Base-by-base conservation (phyloP, 2,888 invertebrate genomes). In the Baronia brevicornis region DNA sequence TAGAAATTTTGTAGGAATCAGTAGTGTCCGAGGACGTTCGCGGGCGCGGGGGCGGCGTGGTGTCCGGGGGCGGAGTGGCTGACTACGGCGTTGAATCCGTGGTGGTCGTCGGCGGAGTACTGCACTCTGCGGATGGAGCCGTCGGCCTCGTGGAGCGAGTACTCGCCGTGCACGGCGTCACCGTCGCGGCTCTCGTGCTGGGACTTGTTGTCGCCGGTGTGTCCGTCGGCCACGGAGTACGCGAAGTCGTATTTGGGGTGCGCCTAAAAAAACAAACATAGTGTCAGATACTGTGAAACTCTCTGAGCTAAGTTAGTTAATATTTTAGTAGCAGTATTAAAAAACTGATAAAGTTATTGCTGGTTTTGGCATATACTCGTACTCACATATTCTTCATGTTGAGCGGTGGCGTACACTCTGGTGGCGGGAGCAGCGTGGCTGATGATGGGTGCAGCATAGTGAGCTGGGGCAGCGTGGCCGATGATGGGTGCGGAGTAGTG, bases 21-120 rank as follows among this genome's bases (percentile, higher is more conserved):
- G n/a, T n/a, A n/a, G n/a, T n/a, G n/a, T n/a, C n/a, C n/a, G n/a
- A n/a, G n/a, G n/a, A n/a, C n/a, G n/a, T n/a, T n/a, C n/a, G n/a
- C n/a, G n/a, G n/a, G n/a, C n/a, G n/a, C n/a, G n/a, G n/a, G n/a
- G n/a, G n/a, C n/a, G n/a, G n/a, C n/a, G n/a, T n/a, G n/a, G n/a
- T n/a, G n/a, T n/a, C n/a, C n/a, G n/a, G n/a, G n/a, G n/a, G n/a
- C n/a, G n/a, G n/a, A n/a, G n/a, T n/a, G n/a, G n/a, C n/a, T n/a
- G 2, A 87, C 87, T 24, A 87, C 85, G 11, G 87, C 87, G 65
- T 86, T 86, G 71, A 87, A 87, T 10, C 87, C 61, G 63, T 86
- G 70, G 73, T 80, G 62, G 14, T 60, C 60, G 46, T 79, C 78
- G 24, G 80, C 78, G 42, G 73, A 73, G 67, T 80, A 80, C 26